phyloP scores from a whole-genome alignment of 2,113 vertebrate genomes.

The Zeus faber region DNA sequence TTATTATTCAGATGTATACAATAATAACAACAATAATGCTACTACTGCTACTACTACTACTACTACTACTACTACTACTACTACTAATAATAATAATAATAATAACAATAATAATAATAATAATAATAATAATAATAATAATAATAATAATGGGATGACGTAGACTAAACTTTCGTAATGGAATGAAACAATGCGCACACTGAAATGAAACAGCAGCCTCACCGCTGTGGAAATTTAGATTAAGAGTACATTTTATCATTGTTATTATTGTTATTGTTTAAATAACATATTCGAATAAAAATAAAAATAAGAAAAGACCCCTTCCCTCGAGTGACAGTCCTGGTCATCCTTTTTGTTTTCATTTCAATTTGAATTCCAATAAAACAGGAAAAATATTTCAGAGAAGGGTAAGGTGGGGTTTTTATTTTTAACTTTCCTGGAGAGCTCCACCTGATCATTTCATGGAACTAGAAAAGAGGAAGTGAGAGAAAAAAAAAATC shows the following conservation, averaged over 20 bases:
- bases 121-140: neutral
- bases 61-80: neutral
- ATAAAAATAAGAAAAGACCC: neutral
- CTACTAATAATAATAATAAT: neutral
- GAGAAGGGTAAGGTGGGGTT: neutral
- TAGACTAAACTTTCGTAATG: neutral
- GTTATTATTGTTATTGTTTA: too few species aligned
- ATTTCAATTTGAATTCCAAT: too few species aligned
- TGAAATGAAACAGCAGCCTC: too few species aligned
- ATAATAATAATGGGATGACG: neutral
- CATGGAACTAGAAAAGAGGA: conserved; percentile 43
- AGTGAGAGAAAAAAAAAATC: conserved; percentile 46
- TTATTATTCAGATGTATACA: conserved; percentile 11
- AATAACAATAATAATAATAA: neutral
- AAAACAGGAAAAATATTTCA: too few species aligned
- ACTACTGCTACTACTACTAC: conserved; percentile 1
- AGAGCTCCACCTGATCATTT: conserved; percentile 23
- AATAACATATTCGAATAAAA: neutral
- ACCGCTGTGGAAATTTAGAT: too few species aligned
- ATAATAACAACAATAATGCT: neutral
- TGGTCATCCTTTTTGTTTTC: neutral
- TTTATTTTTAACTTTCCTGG: neutral
- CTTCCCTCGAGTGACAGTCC: neutral
- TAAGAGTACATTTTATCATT: too few species aligned
- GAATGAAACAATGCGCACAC: too few species aligned